Evolutionary conservation across 2,888 invertebrate species (phyloP).

Genomic region (Drosophila lutescens): DNA sequence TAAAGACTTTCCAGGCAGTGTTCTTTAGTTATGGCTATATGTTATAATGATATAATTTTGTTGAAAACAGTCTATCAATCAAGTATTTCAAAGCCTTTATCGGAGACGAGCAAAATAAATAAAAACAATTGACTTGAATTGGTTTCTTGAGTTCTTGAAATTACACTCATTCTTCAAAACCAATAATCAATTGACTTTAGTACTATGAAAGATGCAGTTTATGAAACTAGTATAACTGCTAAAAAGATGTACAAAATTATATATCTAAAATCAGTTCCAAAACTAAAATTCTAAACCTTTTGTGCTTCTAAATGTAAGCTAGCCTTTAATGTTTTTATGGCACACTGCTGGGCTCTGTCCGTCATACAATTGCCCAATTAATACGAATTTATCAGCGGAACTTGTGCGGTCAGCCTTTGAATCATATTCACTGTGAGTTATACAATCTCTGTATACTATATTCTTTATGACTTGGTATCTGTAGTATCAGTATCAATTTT

Average conservation of each 20-base stretch:
- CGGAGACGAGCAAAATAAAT: too few species aligned
- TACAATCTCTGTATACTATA: conserved; percentile 23
- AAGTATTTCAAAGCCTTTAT: too few species aligned
- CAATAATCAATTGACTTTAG: too few species aligned
- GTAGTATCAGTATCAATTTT: conserved; percentile 2
- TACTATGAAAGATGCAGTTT: too few species aligned
- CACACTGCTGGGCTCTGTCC: not conserved
- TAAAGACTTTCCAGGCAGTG: not conserved
- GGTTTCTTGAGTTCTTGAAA: too few species aligned
- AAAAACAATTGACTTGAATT: too few species aligned
- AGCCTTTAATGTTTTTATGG: conserved; percentile 12
- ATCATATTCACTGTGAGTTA: conserved; percentile 27
- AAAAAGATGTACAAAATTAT: too few species aligned
- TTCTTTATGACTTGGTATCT: conserved; percentile 12
- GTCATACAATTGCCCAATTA: conserved; percentile 45
- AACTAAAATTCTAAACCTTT: not conserved
- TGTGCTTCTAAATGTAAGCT: not conserved
- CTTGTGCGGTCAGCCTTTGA: conserved; percentile 23
- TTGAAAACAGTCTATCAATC: too few species aligned
- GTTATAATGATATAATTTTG: too few species aligned
- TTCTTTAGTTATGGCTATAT: not conserved
- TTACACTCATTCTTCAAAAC: too few species aligned
- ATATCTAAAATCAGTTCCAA: not conserved
- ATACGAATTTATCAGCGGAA: conserved; percentile 46
- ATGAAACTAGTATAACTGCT: too few species aligned